Conservation (phyloP, 2,888 invertebrate species). For the Danaus chrysippus region DNA sequence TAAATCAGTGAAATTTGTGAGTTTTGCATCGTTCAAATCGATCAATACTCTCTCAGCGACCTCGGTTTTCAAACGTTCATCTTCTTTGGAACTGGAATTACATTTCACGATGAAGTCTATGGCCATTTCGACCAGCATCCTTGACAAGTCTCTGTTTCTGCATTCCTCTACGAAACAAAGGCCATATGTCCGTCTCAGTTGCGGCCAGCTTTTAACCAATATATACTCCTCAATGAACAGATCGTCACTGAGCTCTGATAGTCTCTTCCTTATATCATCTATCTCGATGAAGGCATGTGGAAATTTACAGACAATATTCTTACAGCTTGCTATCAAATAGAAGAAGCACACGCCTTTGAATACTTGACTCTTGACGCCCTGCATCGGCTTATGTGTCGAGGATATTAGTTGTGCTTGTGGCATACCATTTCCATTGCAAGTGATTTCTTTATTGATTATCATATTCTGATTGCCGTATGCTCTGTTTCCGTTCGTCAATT, state of each 20-base stretch:
- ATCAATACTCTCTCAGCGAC: slow-evolving; percentile 48
- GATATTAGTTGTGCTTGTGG: slow-evolving; percentile 28
- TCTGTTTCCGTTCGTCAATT: slow-evolving; percentile 7
- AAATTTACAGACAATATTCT: slow-evolving; percentile 42
- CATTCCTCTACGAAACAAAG: slow-evolving; percentile 48
- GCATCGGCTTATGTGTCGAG: slow-evolving; percentile 26
- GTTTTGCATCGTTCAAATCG: slow-evolving; percentile 47
- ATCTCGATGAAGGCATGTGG: slow-evolving; percentile 38
- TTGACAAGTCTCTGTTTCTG: slow-evolving; percentile 43
- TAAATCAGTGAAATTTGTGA: slow-evolving; percentile 44
- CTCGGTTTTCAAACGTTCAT: slow-evolving; percentile 34
- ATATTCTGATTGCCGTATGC: slow-evolving; percentile 1
- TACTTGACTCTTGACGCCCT: slow-evolving; percentile 35
- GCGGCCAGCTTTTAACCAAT: slow-evolving; percentile 35
- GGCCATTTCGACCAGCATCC: slow-evolving; percentile 52
- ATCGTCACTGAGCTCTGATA: slow-evolving; percentile 34
- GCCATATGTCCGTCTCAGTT: slow-evolving; percentile 43
- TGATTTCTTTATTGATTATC: neutral
- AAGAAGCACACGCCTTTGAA: slow-evolving; percentile 52
- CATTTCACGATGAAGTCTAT: slow-evolving; percentile 43
- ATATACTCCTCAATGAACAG: slow-evolving; percentile 53
- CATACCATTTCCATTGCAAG: too few species aligned
- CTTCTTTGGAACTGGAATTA: slow-evolving; percentile 29
- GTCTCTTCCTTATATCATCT: slow-evolving; percentile 26
- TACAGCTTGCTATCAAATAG: slow-evolving; percentile 47